These are phyloP conservation scores for Elephantulus edwardii DNA, from an alignment of 2,113 vertebrate species.

Conservation along the genomic window DNA sequence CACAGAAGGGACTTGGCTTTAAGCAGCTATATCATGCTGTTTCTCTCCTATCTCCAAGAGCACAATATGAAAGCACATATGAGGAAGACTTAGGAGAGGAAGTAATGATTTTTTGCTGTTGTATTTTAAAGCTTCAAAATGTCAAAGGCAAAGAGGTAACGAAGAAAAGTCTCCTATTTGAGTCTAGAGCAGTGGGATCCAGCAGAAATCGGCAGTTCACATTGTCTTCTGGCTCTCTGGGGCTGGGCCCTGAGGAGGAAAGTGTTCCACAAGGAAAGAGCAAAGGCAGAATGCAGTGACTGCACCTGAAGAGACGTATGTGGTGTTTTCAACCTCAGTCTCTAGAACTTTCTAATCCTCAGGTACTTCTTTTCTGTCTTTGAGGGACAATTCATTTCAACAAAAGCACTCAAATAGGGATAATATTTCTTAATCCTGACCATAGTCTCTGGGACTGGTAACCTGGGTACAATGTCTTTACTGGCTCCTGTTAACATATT, in stretches of 20 bases:
- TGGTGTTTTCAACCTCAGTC: background rate
- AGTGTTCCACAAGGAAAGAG: background rate
- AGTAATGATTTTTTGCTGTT: background rate
- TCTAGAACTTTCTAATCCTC: background rate
- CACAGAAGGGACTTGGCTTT: background rate
- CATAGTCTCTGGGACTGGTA: background rate
- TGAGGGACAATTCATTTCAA: background rate
- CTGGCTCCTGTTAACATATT: background rate
- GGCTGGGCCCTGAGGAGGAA: background rate
- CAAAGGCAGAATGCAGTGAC: background rate
- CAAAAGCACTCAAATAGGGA: background rate
- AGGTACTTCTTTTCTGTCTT: background rate
- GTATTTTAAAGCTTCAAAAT: background rate
- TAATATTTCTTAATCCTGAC: background rate
- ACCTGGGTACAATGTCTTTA: background rate
- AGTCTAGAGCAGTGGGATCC: background rate
- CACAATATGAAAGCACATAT: background rate
- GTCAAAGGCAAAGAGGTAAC: background rate
- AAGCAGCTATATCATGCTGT: background rate
- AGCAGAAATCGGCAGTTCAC: background rate
- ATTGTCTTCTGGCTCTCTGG: background rate
- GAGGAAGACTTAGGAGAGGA: background rate
- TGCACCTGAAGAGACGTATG: background rate
- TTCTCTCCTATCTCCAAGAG: background rate
- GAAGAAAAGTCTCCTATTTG: background rate